A percentile compares a stretch with the other conserved stretches of the same genome.
Conservation (phyloP, 2,888 invertebrate genomes). For the Hypselothyrea guttata region DNA sequence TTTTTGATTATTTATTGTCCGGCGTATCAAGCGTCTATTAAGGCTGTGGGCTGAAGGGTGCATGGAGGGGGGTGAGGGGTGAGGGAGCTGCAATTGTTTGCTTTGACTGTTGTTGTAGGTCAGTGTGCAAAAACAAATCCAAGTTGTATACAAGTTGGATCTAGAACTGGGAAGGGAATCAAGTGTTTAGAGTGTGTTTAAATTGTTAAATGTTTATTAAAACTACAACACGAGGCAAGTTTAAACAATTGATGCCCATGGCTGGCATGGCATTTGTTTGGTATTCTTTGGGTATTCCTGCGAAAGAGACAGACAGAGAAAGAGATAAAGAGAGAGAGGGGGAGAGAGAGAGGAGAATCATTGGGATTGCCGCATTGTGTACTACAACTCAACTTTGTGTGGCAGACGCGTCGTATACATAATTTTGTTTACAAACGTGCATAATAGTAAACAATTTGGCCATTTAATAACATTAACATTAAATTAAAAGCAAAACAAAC, state of each 20-base stretch:
- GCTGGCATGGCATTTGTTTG: slow-evolving; percentile 58
- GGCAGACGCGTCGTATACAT: slow-evolving; percentile 71
- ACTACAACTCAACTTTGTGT: slow-evolving; percentile 53
- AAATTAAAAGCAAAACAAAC: slow-evolving; percentile 77
- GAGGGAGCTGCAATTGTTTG: slow-evolving; percentile 71
- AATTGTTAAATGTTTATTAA: slow-evolving; percentile 78
- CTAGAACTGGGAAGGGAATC: slow-evolving; percentile 8
- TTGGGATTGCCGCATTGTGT: slow-evolving; percentile 59
- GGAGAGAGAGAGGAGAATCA: slow-evolving; percentile 36
- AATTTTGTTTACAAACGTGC: slow-evolving; percentile 74
- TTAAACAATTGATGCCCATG: slow-evolving; percentile 72
- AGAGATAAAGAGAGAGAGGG: slow-evolving; percentile 1
- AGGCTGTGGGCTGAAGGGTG: slow-evolving; percentile 8
- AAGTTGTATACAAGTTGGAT: slow-evolving; percentile 47
- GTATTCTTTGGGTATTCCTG: slow-evolving; percentile 50
- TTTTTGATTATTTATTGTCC: slow-evolving; percentile 76
- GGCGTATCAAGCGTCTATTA: slow-evolving; percentile 51
- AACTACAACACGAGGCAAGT: slow-evolving; percentile 64
- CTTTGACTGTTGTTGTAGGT: slow-evolving; percentile 78
- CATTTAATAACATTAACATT: slow-evolving; percentile 80
- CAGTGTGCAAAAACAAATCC: slow-evolving; percentile 79
- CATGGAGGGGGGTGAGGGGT: not conserved
- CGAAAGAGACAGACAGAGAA: not conserved
- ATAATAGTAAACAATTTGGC: slow-evolving; percentile 79
- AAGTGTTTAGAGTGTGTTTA: slow-evolving; percentile 77